These are phyloP conservation scores for Catagonus wagneri DNA, from an alignment of 2,113 vertebrate genomes.

Conservation along the genomic window DNA sequence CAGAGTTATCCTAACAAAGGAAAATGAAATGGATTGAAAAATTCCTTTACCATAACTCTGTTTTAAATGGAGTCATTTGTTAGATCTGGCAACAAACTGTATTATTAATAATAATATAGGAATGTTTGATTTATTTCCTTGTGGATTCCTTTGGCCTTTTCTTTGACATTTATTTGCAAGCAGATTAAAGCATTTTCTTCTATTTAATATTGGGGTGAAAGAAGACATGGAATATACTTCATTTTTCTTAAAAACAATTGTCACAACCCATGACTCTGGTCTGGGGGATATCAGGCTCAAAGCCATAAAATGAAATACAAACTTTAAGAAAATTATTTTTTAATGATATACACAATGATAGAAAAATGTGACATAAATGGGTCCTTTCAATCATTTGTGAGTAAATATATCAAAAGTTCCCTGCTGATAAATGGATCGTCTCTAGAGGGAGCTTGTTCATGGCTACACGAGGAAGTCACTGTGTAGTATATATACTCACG, in stretches of 20 bases:
- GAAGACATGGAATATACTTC: conserved; percentile 22
- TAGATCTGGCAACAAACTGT: conserved; percentile 54
- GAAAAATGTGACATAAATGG: not conserved
- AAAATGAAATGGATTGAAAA: conserved; percentile 61
- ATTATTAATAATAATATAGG: conserved; percentile 63
- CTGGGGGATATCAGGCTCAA: not conserved
- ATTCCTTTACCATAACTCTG: conserved; percentile 51
- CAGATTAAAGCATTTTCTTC: conserved; percentile 34
- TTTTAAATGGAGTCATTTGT: conserved; percentile 57
- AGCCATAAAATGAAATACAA: conserved; percentile 36
- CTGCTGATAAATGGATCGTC: not conserved
- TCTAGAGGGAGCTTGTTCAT: not conserved
- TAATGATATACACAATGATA: not conserved
- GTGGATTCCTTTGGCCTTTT: conserved; percentile 49
- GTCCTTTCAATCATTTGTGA: not conserved
- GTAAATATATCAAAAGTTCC: not conserved
- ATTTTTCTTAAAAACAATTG: conserved; percentile 59
- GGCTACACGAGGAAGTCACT: not conserved
- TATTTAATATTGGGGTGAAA: conserved; percentile 36
- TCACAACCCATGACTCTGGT: not conserved
- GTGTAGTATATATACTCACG: conserved; percentile 89
- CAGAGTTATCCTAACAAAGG: conserved; percentile 49
- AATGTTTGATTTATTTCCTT: conserved; percentile 62
- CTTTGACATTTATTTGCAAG: conserved; percentile 59
- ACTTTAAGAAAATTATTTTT: conserved; percentile 59